These are phyloP conservation scores for Nomada lathburiana DNA, from an alignment of 2,888 invertebrate genomes.

Conservation along the genomic window DNA sequence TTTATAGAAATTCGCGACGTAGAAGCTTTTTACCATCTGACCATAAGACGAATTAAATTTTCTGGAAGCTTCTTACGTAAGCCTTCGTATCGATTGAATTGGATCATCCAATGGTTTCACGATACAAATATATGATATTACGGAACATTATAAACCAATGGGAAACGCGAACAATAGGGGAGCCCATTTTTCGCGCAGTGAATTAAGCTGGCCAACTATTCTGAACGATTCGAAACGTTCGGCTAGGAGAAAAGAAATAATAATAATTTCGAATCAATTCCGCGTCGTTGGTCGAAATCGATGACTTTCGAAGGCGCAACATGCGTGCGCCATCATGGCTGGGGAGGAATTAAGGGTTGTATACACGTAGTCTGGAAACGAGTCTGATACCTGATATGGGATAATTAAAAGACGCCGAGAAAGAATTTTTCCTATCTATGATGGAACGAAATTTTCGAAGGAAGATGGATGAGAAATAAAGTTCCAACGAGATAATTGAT, in stretches of 20 bases:
- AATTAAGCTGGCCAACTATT: constrained; percentile 34
- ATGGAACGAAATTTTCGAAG: neutral
- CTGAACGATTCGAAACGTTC: constrained; percentile 18
- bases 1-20: neutral
- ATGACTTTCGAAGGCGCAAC: constrained; percentile 68
- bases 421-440: neutral
- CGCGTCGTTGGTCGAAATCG: constrained; percentile 76
- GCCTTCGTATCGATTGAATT: neutral
- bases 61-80: constrained; percentile 11
- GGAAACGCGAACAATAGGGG: constrained; percentile 65
- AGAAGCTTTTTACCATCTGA: neutral
- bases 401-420: neutral
- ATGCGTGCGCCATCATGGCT: constrained; percentile 25
- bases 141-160: constrained; percentile 44
- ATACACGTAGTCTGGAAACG: neutral
- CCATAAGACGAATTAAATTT: constrained; percentile 23
- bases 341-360: constrained; percentile 4
- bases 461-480: neutral
- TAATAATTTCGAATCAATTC: constrained; percentile 79
- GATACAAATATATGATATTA: neutral
- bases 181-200: constrained; percentile 61
- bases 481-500: neutral
- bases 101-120: constrained; percentile 1
- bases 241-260: constrained; percentile 63
- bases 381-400: neutral